Percentiles rank a stretch among this genome's conserved stretches.
Evolutionary conservation across 37 sponge, comb jelly and placozoan species (phyloP).

Genomic region (Theonella swinhoei): DNA sequence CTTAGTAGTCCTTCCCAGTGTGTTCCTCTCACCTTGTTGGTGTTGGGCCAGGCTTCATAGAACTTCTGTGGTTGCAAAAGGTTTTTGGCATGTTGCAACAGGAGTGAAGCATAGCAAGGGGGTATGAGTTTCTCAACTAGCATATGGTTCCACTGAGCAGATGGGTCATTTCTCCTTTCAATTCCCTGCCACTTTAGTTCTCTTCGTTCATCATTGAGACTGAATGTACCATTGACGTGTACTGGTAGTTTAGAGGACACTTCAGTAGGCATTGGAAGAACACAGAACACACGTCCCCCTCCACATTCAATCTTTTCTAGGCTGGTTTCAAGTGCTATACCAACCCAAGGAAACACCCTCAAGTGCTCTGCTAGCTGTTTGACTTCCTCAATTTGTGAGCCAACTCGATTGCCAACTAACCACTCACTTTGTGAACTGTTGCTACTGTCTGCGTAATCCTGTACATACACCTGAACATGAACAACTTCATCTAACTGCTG

Average conservation of each 20-base stretch:
- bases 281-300: conserved; percentile 55
- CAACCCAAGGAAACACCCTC: conserved; percentile 59
- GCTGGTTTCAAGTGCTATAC: conserved; percentile 36
- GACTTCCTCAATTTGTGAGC: conserved; percentile 12
- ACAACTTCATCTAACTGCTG: not conserved
- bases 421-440: conserved; percentile 10
- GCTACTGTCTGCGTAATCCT: not conserved
- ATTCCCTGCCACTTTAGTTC: conserved; percentile 46
- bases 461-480: not conserved
- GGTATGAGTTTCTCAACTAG: conserved; percentile 35
- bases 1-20: conserved; percentile 16
- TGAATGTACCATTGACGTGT: conserved; percentile 64
- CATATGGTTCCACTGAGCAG: conserved; percentile 57
- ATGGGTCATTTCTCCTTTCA: conserved; percentile 32
- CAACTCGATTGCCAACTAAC: conserved; percentile 44
- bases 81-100: not conserved
- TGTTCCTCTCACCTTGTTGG: not conserved
- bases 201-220: conserved; percentile 40
- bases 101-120: conserved; percentile 28
- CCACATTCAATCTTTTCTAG: no score
- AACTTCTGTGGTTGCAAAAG: not conserved
- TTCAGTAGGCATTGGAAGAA: conserved; percentile 63
- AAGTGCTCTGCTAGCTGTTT: conserved; percentile 1
- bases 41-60: conserved; percentile 40
- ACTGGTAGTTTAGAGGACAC: conserved; percentile 29